phyloP scores from a whole-genome alignment of 2,113 vertebrate genomes.

The Camelus bactrianus region DNA sequence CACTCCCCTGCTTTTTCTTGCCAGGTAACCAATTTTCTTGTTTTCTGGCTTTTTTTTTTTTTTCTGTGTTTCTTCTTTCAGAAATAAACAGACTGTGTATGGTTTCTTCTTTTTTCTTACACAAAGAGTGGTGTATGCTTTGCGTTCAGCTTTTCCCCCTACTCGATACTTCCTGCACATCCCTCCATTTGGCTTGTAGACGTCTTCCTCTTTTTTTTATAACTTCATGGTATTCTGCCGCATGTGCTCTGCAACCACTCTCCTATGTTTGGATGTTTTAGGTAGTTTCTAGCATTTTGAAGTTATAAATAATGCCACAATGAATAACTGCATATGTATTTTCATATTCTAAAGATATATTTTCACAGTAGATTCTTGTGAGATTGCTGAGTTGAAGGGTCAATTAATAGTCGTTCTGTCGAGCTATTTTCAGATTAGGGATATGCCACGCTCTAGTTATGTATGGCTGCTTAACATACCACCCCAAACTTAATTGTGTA shows the following conservation, averaged over 20 bases:
- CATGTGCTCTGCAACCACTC: background rate
- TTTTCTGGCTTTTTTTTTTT: background rate
- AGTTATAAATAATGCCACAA: background rate
- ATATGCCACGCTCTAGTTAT: background rate
- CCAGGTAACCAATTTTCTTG: background rate
- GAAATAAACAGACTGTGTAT: background rate
- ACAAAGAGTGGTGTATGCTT: background rate
- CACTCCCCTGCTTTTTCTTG: background rate
- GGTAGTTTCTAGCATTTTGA: background rate
- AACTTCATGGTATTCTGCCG: background rate
- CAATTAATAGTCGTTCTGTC: background rate
- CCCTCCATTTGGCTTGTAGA: background rate
- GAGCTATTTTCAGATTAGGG: background rate
- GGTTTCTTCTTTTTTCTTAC: conserved; percentile 5
- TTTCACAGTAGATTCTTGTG: background rate
- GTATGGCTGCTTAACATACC: background rate
- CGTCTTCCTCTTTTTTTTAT: background rate
- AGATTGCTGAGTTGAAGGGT: background rate
- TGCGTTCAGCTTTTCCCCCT: background rate
- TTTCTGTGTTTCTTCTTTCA: background rate
- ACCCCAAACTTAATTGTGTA: background rate
- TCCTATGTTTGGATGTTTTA: background rate
- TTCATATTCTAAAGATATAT: background rate
- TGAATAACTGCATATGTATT: background rate
- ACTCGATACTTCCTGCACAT: background rate